Conservation (phyloP, 2,797 vertebrate genomes). For the Orestias chungarensis region DNA sequence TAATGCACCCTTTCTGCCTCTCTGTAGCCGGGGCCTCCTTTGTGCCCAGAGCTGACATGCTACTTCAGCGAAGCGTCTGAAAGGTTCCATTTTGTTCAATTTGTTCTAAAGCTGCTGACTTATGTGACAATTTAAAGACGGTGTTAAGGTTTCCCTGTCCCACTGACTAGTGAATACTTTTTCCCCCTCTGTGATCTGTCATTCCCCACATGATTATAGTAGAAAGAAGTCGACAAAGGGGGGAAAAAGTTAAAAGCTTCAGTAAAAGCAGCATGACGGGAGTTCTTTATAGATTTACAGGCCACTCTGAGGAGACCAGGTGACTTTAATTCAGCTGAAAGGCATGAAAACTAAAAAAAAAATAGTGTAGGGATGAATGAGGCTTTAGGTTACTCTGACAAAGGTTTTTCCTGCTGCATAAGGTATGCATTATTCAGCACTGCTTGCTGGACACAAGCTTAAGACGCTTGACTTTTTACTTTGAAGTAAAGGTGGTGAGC, state of each 20-base stretch:
- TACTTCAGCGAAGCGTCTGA: conserved; percentile 74
- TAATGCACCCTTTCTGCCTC: conserved; percentile 82
- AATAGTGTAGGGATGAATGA: conserved; percentile 38
- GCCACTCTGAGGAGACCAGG: conserved; percentile 52
- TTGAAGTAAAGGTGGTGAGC: conserved; percentile 15
- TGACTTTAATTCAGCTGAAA: conserved; percentile 53
- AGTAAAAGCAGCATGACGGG: conserved; percentile 57
- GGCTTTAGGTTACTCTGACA: conserved; percentile 46
- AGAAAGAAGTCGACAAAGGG: conserved; percentile 40
- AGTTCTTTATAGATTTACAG: conserved; percentile 58
- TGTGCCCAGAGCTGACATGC: conserved; percentile 78
- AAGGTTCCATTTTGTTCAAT: conserved; percentile 85
- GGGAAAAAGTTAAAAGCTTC: conserved; percentile 43
- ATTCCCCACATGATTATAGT: conserved; percentile 57
- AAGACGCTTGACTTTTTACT: conserved; percentile 32
- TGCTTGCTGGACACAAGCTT: conserved; percentile 40
- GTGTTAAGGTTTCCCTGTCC: conserved; percentile 83
- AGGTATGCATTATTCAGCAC: conserved; percentile 66
- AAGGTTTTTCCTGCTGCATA: conserved; percentile 54
- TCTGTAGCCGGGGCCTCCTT: conserved; percentile 79
- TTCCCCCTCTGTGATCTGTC: conserved; percentile 68
- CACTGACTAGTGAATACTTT: conserved; percentile 63
- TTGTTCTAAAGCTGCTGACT: conserved; percentile 85
- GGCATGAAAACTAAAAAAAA: conserved; percentile 41
- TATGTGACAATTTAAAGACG: conserved; percentile 84